Percentiles rank a stretch among this genome's conserved stretches.
Conservation (phyloP, 1,140 invertebrate genomes). For the Dryas iulia region DNA sequence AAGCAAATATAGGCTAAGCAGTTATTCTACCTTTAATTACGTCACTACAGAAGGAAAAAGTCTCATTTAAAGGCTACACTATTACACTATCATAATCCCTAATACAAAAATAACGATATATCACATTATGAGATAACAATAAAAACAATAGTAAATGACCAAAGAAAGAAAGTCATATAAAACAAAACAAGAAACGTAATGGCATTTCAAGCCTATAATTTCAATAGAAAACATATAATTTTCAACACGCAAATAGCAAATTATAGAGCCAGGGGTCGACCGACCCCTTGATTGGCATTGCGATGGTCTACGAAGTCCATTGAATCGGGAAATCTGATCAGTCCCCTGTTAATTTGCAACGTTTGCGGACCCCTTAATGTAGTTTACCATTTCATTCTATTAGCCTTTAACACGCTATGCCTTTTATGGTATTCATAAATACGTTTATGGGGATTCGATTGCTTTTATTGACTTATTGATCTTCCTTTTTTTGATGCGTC, state of each 20-base stretch:
- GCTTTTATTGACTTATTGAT: not conserved
- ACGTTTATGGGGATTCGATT: not conserved
- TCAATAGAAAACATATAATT: conserved; percentile 14
- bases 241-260: conserved; percentile 23
- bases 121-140: not conserved
- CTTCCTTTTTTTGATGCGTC: not conserved
- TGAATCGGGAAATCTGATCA: conserved; percentile 49
- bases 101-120: not conserved
- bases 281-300: conserved; percentile 45
- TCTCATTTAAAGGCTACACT: not conserved
- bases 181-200: not conserved
- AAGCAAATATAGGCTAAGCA: too few species aligned
- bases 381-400: conserved; percentile 39
- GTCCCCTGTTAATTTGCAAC: conserved; percentile 43
- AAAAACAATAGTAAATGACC: not conserved
- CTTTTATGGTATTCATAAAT: not conserved
- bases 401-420: conserved; percentile 29
- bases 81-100: not conserved
- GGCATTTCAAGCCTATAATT: not conserved
- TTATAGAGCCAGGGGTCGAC: conserved; percentile 12
- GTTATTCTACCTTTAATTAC: too few species aligned
- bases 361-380: conserved; percentile 40
- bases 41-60: too few species aligned
- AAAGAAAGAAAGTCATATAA: not conserved
- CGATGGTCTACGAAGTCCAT: conserved; percentile 43